Percentiles rank a stretch among this genome's conserved stretches.
phyloP scores from a whole-genome alignment of 2,113 vertebrate genomes.

The Scomber colias region DNA sequence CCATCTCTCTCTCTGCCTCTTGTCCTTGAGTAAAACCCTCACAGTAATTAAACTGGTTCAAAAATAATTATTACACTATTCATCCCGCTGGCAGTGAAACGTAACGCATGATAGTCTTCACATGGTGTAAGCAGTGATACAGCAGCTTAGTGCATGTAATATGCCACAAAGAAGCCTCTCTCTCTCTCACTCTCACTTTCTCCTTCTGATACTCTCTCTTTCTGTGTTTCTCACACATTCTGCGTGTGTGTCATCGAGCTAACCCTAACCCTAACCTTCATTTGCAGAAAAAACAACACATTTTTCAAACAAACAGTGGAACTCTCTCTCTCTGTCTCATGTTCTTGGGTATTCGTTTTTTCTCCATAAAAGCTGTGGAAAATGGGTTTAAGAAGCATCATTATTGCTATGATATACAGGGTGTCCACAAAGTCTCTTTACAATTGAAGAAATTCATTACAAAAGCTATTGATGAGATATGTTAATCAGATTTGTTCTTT shows the following conservation, averaged over 20 bases:
- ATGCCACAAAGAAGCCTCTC: conserved; percentile 27
- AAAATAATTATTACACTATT: conserved; percentile 44
- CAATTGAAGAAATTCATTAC: no score
- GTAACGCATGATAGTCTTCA: conserved; percentile 50
- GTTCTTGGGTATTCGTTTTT: no score
- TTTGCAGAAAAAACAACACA: neutral
- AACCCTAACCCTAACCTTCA: neutral
- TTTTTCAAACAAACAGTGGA: conserved; percentile 8
- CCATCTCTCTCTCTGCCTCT: neutral
- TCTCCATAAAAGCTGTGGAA: no score
- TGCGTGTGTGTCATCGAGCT: neutral
- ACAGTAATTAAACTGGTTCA: conserved; percentile 34
- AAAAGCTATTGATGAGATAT: no score
- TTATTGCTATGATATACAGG: no score
- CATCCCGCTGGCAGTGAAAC: conserved; percentile 18
- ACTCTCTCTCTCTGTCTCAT: neutral
- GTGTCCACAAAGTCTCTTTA: no score
- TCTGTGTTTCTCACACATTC: neutral
- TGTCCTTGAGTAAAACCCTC: conserved; percentile 32
- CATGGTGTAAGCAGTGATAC: conserved; percentile 34
- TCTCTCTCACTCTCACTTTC: neutral
- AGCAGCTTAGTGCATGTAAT: conserved; percentile 24
- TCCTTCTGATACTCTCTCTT: neutral
- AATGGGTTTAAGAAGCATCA: neutral
- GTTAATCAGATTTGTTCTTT: no score